These are phyloP conservation scores for Oryzias woworae DNA, from an alignment of 2,113 vertebrate genomes.

Conservation along the genomic window DNA sequence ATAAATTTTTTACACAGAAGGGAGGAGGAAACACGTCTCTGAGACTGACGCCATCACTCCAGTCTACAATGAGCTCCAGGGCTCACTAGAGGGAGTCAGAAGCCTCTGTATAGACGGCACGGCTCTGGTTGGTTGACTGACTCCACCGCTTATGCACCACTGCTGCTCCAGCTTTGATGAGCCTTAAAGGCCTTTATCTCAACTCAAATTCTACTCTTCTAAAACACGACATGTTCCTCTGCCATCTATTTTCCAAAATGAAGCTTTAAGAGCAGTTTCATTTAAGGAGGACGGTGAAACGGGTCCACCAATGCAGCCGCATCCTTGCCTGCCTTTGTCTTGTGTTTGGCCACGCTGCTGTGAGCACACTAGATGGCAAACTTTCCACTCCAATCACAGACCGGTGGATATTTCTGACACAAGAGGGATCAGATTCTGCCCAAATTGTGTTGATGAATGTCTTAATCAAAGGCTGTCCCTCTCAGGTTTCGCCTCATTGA, in stretches of 20 bases:
- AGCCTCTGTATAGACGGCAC: conserved; percentile 69
- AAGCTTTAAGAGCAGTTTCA: conserved; percentile 38
- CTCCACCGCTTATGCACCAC: conserved; percentile 73
- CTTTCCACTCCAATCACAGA: conserved; percentile 61
- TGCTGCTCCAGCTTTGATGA: conserved; percentile 61
- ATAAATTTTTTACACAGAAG: conserved; percentile 24
- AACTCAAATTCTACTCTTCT: conserved; percentile 64
- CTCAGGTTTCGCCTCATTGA: conserved; percentile 78
- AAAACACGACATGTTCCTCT: conserved; percentile 3
- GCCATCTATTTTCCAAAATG: conserved; percentile 16
- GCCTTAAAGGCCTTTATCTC: conserved; percentile 56
- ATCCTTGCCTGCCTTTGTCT: conserved; percentile 55
- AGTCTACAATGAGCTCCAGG: conserved; percentile 68
- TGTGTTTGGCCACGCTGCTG: conserved; percentile 44
- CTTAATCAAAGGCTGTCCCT: conserved; percentile 78
- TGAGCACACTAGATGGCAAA: conserved; percentile 79
- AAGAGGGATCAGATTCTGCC: conserved; percentile 67
- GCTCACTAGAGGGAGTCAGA: conserved; percentile 80
- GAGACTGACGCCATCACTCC: conserved; percentile 61
- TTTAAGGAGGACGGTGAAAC: conserved; percentile 27
- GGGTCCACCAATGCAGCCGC: conserved; percentile 16
- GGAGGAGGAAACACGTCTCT: conserved; percentile 37
- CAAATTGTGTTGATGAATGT: conserved; percentile 79
- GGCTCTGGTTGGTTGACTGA: conserved; percentile 59
- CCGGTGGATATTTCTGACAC: conserved; percentile 46